Evolutionary conservation across 2,113 vertebrate genomes (phyloP).

Genomic region (Aphelocoma coerulescens): DNA sequence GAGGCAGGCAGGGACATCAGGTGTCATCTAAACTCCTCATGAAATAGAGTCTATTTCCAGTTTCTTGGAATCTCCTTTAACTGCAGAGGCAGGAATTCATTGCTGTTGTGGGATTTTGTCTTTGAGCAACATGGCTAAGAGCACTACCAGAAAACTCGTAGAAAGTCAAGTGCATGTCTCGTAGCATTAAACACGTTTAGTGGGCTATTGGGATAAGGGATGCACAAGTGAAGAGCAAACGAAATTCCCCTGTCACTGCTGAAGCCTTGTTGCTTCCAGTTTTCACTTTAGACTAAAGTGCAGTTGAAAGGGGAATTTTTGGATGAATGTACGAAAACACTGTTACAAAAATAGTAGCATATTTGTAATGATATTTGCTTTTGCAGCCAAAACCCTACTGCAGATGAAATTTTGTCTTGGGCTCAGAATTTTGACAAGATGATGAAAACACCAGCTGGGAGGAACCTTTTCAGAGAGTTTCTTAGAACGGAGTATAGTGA

Average conservation of each 20-base stretch:
- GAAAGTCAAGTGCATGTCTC: neutral
- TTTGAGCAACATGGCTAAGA: neutral
- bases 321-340: constrained; percentile 5
- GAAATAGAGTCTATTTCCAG: neutral
- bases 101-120: neutral
- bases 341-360: constrained; percentile 29
- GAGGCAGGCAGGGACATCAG: constrained; percentile 3
- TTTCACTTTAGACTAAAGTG: neutral
- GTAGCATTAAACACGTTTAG: neutral
- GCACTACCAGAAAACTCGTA: neutral
- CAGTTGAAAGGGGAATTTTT: constrained; percentile 5
- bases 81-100: neutral
- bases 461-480: constrained; percentile 92
- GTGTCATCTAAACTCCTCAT: neutral
- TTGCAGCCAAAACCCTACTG: constrained; percentile 81
- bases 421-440: constrained; percentile 96
- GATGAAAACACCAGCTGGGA: constrained; percentile 91
- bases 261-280: neutral
- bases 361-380: constrained; percentile 30
- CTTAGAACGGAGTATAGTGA: constrained; percentile 97
- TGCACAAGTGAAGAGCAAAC: neutral
- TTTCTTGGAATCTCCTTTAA: neutral
- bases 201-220: neutral
- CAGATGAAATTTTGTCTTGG: constrained; percentile 94
- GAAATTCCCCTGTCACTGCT: neutral